Percentiles rank a stretch among this genome's conserved stretches.
Evolutionary conservation across 1,140 invertebrate genomes (phyloP).

Genomic region (Nasonia giraulti): DNA sequence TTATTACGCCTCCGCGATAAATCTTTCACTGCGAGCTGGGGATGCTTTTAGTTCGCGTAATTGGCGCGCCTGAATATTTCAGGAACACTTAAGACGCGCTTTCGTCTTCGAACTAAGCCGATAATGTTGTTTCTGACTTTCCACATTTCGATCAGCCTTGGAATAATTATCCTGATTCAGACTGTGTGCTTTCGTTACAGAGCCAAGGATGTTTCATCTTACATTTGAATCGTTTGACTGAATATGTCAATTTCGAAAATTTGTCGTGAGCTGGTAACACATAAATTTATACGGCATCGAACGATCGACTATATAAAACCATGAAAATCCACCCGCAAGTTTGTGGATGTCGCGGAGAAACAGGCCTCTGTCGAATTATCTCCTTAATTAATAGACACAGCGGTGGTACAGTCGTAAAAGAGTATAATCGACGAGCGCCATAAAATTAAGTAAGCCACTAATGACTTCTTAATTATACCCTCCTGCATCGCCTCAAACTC

Average conservation of each 20-base stretch:
- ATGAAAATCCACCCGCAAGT: too few relatives aligned
- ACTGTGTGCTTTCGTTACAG: too few relatives aligned
- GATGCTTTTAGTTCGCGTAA: conserved; percentile 16
- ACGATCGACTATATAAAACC: too few relatives aligned
- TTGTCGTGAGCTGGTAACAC: too few relatives aligned
- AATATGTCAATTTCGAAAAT: too few relatives aligned
- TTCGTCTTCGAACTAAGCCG: neutral
- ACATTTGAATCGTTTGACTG: too few relatives aligned
- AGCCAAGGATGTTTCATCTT: neutral
- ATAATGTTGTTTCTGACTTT: conserved; percentile 9
- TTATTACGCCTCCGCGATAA: neutral
- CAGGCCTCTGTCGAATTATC: neutral
- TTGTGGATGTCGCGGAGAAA: neutral
- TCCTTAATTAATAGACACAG: neutral
- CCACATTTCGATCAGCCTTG: neutral
- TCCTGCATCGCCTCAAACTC: neutral
- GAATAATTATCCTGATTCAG: neutral
- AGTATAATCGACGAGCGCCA: neutral
- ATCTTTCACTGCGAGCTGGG: neutral
- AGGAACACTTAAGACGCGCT: neutral
- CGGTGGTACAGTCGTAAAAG: neutral
- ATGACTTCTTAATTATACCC: neutral
- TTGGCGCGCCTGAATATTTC: neutral
- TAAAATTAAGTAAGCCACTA: neutral
- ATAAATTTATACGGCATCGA: too few relatives aligned